Base-by-base conservation (phyloP, 2,797 vertebrate species). In the Karalla daura region DNA sequence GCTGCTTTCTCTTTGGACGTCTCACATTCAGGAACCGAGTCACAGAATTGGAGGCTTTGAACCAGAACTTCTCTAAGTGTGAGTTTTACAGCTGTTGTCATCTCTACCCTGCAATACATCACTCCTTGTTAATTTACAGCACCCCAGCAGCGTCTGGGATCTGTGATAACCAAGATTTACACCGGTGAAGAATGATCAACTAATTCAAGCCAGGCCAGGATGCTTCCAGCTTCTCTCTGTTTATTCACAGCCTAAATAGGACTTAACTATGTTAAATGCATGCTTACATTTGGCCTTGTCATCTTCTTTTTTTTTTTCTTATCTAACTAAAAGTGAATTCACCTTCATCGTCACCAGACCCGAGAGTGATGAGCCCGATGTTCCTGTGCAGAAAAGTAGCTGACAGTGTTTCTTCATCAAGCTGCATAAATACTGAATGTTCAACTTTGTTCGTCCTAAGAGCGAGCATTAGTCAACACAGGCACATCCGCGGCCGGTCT, bases 351-450 rank as follows among this genome's bases (percentile, higher is more conserved):
- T 65, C 49, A 51, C 9, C 32, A 40, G 24, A 41, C 24, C 47
- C 50, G 51, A 55, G 3, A 35, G 14, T 68, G 39, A 46, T 10
- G 18, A 52, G 59, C 44, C 55, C 47, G 58, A 64, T 59, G 63
- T 39, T n/a, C 18, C 0, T 40, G 28, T 15, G 43, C 41, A 35
- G 59, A 70, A n/a, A 75, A 80, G 49, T 11, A 67, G 78, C 72
- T 64, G 73, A 76, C 56, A 61, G 55, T 35, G 63, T 78, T 81
- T 83, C 55, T 61, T 84, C 65, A 69, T 73, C 63, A 81, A 46
- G 46, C 45, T 30, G 43, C 70, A 83, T 86, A 69, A 82, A 88
- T 84, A 86, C 79, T 86, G 67, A 63, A 85, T 83, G 79, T 5
- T 27, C 32, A 71, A 59, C 78, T 76, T 75, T 71, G 71, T 47